phyloP scores from a whole-genome alignment of 2,113 vertebrate genomes.

The Phrynosoma blainvillii region DNA sequence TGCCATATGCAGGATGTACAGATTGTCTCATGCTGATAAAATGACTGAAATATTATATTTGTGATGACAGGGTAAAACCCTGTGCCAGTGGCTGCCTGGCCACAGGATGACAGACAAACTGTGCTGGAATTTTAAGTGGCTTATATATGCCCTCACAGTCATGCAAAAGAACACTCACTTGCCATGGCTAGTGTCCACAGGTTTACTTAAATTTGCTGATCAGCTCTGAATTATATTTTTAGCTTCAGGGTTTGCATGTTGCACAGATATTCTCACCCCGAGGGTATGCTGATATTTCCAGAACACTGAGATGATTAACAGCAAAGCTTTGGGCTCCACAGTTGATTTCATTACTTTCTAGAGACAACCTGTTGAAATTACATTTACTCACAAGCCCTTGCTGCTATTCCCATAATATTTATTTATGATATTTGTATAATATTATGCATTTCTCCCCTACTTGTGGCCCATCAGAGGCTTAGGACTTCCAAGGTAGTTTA shows the following conservation, averaged over 20 bases:
- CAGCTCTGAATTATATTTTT: slow-evolving; percentile 12
- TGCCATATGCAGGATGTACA: background rate
- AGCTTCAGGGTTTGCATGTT: background rate
- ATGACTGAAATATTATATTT: background rate
- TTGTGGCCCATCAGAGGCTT: background rate
- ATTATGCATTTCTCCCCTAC: background rate
- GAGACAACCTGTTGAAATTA: slow-evolving; percentile 15
- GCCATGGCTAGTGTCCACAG: background rate
- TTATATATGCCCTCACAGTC: background rate
- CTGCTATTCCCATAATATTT: background rate
- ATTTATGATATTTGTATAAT: background rate
- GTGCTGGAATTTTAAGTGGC: background rate
- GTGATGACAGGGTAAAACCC: background rate
- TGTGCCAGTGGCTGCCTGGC: background rate
- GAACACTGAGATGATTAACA: slow-evolving; percentile 28
- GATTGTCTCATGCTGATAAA: background rate
- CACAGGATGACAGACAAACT: background rate
- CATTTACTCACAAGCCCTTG: background rate
- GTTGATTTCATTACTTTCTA: slow-evolving; percentile 12
- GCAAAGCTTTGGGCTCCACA: background rate
- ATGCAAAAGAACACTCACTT: background rate
- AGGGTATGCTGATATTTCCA: slow-evolving; percentile 19
- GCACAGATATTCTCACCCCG: slow-evolving; percentile 21
- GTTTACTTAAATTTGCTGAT: slow-evolving; percentile 18
- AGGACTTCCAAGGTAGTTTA: background rate